Evolutionary conservation across 2,888 invertebrate species (phyloP), one percentile per base, ranked within the genome.

Genomic region (Papilio demoleus): DNA sequence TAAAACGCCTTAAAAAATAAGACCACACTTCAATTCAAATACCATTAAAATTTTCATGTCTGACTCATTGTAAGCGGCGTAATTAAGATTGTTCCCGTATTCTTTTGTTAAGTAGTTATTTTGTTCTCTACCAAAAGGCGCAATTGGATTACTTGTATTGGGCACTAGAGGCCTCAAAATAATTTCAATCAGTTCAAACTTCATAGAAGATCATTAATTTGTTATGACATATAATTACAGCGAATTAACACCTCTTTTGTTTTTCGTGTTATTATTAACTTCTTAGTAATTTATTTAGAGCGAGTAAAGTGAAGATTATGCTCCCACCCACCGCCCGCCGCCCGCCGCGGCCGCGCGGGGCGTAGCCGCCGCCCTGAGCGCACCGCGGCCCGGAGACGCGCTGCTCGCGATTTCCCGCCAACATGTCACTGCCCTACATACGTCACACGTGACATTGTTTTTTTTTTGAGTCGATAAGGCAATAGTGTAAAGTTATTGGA

Each of bases 321-420:
- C 53, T 53, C 53, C 53, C 53, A 53, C 53, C 53, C 53, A 53
- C 42, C 19, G 47, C 47, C 91, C 90, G 90, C 88, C 88, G 89
- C 88, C 90, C 90, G 91, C 89, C 88, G n/a, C 31, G 3, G 88
- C 88, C 80, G 83, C 80, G 80, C 79, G 74, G 90, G 91, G 91
- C 90, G 90, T 90, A 82, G 88, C 90, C 90, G 83, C 91, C 91
- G 90, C 92, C 92, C 91, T 91, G 88, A 83, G 80, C 82, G 79
- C 84, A 24, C 47, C 24, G 47, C 47, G 53, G 53, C 82, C 80
- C 82, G 85, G 79, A 81, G 71, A 75, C 74, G 74, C 76, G 75
- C 77, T 74, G 79, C 72, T 76, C 76, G 74, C 80, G 83, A 84
- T 84, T 88, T 86, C 85, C 85, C 86, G 84, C 40, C 9, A 24